Conservation (phyloP, 1,140 invertebrate genomes). For the Camponotus vicinus region DNA sequence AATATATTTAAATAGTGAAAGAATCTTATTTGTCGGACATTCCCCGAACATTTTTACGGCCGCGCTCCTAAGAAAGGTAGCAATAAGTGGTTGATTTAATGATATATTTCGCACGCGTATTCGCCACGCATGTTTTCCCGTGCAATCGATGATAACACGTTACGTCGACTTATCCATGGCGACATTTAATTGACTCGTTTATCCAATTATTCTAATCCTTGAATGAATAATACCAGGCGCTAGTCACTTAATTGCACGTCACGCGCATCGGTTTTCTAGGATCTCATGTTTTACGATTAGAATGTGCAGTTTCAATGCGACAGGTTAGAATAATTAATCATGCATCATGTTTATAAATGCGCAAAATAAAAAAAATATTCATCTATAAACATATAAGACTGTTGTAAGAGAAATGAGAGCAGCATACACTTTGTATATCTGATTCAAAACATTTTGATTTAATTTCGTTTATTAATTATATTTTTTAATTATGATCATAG, state of each 20-base stretch:
- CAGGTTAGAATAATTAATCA: conserved; percentile 18
- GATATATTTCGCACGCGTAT: conserved; percentile 23
- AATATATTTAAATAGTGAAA: conserved; percentile 38
- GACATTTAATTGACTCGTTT: conserved; percentile 60
- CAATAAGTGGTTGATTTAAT: conserved; percentile 54
- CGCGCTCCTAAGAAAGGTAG: conserved; percentile 45
- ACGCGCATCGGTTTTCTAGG: conserved; percentile 2
- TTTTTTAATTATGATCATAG: not conserved
- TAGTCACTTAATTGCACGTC: conserved; percentile 38
- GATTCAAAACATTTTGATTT: not conserved
- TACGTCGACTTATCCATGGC: conserved; percentile 5
- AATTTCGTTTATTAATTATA: not conserved
- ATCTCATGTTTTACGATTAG: not conserved
- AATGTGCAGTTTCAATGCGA: conserved; percentile 10
- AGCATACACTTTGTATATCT: not conserved
- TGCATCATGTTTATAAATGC: not conserved
- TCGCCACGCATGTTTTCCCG: conserved; percentile 11
- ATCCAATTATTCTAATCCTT: conserved; percentile 46
- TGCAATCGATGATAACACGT: conserved; percentile 49
- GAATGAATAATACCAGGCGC: conserved; percentile 48
- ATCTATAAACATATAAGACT: not conserved
- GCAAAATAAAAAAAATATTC: not conserved
- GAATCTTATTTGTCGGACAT: conserved; percentile 25
- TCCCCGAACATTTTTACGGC: conserved; percentile 35
- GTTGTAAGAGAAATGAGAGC: not conserved